phyloP scores from a whole-genome alignment of 2,113 vertebrate genomes.

The Psilopsiagon aymara region DNA sequence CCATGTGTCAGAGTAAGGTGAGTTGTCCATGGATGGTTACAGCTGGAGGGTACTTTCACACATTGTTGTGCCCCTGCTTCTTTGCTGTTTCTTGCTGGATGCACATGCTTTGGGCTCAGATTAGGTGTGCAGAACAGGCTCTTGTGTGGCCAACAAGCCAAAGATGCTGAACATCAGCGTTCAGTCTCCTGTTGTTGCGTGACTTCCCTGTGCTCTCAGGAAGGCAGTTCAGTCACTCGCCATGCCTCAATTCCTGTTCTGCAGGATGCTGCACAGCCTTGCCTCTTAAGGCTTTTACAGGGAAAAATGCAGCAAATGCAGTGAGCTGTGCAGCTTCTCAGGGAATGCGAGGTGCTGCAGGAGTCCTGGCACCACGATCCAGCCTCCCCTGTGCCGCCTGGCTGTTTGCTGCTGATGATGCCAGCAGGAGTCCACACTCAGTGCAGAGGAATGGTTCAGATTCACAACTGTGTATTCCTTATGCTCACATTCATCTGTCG shows the following conservation, averaged over 20 bases:
- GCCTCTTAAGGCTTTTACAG: background rate
- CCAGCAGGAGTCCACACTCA: background rate
- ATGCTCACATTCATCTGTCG: background rate
- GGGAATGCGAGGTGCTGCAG: background rate
- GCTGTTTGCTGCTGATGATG: background rate
- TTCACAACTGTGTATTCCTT: background rate
- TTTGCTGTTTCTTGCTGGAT: background rate
- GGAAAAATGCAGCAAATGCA: background rate
- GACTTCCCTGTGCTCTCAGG: accelerated
- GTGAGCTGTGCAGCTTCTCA: background rate
- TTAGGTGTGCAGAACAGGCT: background rate
- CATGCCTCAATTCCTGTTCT: background rate
- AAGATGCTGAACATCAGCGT: background rate
- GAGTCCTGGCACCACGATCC: background rate
- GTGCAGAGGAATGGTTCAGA: background rate
- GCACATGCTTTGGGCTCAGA: accelerated
- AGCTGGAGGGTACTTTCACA: background rate
- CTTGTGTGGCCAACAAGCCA: background rate
- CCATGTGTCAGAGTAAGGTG: accelerated
- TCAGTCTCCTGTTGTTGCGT: background rate
- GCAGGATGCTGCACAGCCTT: background rate
- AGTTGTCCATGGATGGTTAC: background rate
- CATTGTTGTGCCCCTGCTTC: background rate
- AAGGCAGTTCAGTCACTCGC: background rate
- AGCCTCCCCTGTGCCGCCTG: background rate